Evolutionary conservation across 2,797 vertebrate species (phyloP), one percentile per base, ranked within the genome.

Genomic region (Echeneis naucrates): DNA sequence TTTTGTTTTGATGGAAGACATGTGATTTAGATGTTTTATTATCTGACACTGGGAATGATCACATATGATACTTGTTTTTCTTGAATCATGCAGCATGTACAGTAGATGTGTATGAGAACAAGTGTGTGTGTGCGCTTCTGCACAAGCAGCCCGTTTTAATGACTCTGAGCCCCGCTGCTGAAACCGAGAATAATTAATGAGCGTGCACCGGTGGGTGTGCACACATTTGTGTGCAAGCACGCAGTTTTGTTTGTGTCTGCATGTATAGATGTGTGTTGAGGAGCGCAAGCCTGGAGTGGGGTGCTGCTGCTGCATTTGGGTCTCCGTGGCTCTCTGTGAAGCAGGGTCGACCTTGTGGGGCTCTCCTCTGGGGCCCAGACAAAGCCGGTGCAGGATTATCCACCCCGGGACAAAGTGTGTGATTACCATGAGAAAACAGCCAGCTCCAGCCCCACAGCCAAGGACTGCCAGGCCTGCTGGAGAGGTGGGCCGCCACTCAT

Each of bases 341-440:
- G 89, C 91, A 58, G 87, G 93, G 94, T 94, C 84, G 91, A 93
- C 93, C 94, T 93, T 86, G 90, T 88, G 93, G 91, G 94, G 92
- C 93, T 92, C 93, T 82, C 88, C 90, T 94, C 88, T 72, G 92
- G 92, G 93, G 83, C 87, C 74, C 87, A 83, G 87, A 95, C 94
- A 94, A 95, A 94, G 94, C 91, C 90, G 55, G 81, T 70, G 93
- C 91, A 92, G 92, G 93, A 94, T 95, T 93, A 95, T 94, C 93
- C 93, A 89, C 86, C 92, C 79, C 50, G 61, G 92, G 92, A 95
- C 94, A 95, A 95, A 95, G 95, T 94, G 90, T 90, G 85, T 92
- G 88, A 95, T 95, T 95, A 94, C 86, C 95, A 95, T 95, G 91
- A 94, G 93, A 95, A 95, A 94, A 91, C 87, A 62, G 88, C 79